Conservation (phyloP, 2,113 vertebrate species). For the Harpagus bidentatus region DNA sequence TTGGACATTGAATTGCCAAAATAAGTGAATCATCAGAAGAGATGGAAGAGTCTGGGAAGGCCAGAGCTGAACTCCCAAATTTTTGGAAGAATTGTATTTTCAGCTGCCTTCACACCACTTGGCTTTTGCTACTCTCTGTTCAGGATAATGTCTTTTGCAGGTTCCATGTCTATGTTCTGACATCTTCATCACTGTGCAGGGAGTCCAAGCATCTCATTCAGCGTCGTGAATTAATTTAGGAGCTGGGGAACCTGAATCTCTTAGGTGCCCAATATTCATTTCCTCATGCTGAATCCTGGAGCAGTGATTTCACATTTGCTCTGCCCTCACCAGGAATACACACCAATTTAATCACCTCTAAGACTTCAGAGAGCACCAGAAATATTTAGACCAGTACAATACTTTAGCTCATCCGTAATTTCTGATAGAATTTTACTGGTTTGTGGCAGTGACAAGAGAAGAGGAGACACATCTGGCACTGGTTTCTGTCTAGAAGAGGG, state of each 20-base stretch:
- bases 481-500: neutral
- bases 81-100: neutral
- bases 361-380: neutral
- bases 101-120: neutral
- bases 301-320: neutral
- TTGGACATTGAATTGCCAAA: neutral
- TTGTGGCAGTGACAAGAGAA: neutral
- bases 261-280: neutral
- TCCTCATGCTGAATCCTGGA: neutral
- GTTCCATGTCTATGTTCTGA: neutral
- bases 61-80: neutral
- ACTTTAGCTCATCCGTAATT: neutral
- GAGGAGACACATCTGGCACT: neutral
- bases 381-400: neutral
- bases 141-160: neutral
- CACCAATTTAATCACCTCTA: neutral
- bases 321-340: neutral
- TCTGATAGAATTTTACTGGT: neutral
- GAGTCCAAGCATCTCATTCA: neutral
- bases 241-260: neutral
- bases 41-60: neutral
- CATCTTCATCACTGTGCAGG: neutral
- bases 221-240: neutral
- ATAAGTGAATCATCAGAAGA: neutral
- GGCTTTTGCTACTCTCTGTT: neutral